Percentiles rank a stretch among this genome's conserved stretches.
Conservation (phyloP, 2,113 vertebrate genomes). For the Thamnophis sirtalis region DNA sequence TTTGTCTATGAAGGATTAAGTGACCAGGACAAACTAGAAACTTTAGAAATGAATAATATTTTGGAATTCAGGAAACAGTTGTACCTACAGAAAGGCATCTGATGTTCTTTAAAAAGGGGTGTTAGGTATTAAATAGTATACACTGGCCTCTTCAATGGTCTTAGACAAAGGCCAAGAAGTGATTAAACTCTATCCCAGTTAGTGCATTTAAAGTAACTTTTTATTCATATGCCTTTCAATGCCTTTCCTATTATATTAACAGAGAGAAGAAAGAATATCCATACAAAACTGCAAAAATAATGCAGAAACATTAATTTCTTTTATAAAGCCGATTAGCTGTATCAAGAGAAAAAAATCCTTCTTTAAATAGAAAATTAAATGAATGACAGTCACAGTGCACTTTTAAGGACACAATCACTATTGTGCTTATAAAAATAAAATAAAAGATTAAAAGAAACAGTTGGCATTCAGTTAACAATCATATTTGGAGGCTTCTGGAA, state of each 20-base stretch:
- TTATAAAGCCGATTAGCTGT: conserved; percentile 32
- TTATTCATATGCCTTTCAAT: conserved; percentile 38
- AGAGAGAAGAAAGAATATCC: conserved; percentile 34
- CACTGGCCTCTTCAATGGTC: conserved; percentile 46
- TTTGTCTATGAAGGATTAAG: not conserved
- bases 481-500: conserved; percentile 77
- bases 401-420: conserved; percentile 63
- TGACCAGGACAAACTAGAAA: conserved; percentile 16
- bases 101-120: conserved; percentile 47
- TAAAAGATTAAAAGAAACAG: conserved; percentile 74
- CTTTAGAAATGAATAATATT: conserved; percentile 38
- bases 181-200: conserved; percentile 56
- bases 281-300: conserved; percentile 63
- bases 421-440: conserved; percentile 37
- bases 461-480: conserved; percentile 81
- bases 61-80: conserved; percentile 55
- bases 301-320: conserved; percentile 51
- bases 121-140: conserved; percentile 34
- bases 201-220: conserved; percentile 70
- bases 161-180: conserved; percentile 9
- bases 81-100: conserved; percentile 50
- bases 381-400: conserved; percentile 44
- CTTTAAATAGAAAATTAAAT: conserved; percentile 54
- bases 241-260: conserved; percentile 28
- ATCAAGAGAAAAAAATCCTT: conserved; percentile 20